A percentile compares a stretch with the other conserved stretches of the same genome.
phyloP scores from a whole-genome alignment of 2,797 vertebrate species.

The Amblyraja radiata region DNA sequence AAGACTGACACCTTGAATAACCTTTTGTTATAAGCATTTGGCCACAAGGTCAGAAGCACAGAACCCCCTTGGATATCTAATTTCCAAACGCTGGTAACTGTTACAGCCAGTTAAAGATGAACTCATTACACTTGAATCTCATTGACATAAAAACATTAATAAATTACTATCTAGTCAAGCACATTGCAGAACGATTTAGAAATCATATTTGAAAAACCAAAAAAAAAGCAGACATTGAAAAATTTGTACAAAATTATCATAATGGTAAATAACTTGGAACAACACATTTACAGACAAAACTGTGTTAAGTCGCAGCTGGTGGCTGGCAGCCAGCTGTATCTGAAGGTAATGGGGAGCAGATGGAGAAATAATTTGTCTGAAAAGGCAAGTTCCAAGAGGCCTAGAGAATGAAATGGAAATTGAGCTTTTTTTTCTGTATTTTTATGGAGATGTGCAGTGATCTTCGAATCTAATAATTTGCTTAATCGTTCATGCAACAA shows the following conservation, averaged over 20 bases:
- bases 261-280: conserved; percentile 48
- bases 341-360: conserved; percentile 87
- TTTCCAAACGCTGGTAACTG: conserved; percentile 30
- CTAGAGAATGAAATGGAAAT: conserved; percentile 51
- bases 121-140: neutral
- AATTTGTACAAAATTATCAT: conserved; percentile 40
- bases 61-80: neutral
- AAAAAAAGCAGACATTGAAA: conserved; percentile 10
- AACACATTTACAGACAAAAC: conserved; percentile 50
- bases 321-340: conserved; percentile 60
- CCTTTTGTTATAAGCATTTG: conserved; percentile 28
- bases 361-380: conserved; percentile 70
- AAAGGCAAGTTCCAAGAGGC: conserved; percentile 66
- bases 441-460: conserved; percentile 9
- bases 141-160: neutral
- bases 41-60: conserved; percentile 19
- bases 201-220: neutral
- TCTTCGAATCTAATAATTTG: conserved; percentile 16
- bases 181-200: conserved; percentile 10
- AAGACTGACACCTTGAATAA: conserved; percentile 33
- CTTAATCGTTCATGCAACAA: neutral
- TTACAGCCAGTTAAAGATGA: conserved; percentile 20
- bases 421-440: conserved; percentile 40
- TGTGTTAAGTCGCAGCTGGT: conserved; percentile 47
- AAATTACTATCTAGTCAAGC: neutral